A percentile compares a stretch with the other conserved stretches of the same genome.
Conservation (phyloP, 2,888 invertebrate genomes). For the Drosophila mimetica region DNA sequence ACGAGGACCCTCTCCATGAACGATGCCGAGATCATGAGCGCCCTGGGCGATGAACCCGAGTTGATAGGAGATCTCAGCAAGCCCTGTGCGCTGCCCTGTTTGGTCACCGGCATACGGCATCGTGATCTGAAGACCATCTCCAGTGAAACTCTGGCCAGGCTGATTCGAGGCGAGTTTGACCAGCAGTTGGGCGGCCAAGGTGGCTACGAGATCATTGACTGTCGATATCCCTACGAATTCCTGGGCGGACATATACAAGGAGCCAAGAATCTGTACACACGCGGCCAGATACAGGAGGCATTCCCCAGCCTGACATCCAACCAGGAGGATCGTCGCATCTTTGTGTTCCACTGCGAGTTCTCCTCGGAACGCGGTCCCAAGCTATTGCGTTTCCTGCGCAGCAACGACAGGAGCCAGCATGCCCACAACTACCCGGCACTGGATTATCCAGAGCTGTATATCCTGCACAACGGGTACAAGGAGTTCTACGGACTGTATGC, state of each 20-base stretch:
- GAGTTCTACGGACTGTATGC: conserved; percentile 90
- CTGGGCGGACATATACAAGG: conserved; percentile 95
- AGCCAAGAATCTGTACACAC: conserved; percentile 93
- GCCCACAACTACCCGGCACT: conserved; percentile 92
- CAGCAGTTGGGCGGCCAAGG: conserved; percentile 85
- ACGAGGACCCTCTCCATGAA: conserved; percentile 90
- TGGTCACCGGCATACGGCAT: conserved; percentile 87
- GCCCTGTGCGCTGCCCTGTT: conserved; percentile 90
- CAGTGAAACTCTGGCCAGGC: conserved; percentile 88
- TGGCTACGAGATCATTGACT: conserved; percentile 93
- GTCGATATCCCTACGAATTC: conserved; percentile 97
- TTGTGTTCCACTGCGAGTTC: conserved; percentile 99
- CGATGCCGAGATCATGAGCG: conserved; percentile 89
- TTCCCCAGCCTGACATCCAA: conserved; percentile 84
- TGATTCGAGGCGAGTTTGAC: conserved; percentile 89
- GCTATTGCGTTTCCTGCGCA: conserved; percentile 93
- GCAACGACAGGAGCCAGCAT: conserved; percentile 92
- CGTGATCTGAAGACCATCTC: conserved; percentile 92
- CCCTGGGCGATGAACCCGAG: conserved; percentile 89
- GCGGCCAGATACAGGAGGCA: conserved; percentile 88
- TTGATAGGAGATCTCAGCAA: conserved; percentile 93
- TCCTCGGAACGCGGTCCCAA: conserved; percentile 97
- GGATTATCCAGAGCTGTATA: conserved; percentile 96
- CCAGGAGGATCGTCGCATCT: conserved; percentile 87
- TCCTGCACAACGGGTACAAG: conserved; percentile 96